Evolutionary conservation across 1,140 invertebrate genomes (phyloP), one percentile per base, ranked within the genome.

Genomic region (Adoxophyes honmai): DNA sequence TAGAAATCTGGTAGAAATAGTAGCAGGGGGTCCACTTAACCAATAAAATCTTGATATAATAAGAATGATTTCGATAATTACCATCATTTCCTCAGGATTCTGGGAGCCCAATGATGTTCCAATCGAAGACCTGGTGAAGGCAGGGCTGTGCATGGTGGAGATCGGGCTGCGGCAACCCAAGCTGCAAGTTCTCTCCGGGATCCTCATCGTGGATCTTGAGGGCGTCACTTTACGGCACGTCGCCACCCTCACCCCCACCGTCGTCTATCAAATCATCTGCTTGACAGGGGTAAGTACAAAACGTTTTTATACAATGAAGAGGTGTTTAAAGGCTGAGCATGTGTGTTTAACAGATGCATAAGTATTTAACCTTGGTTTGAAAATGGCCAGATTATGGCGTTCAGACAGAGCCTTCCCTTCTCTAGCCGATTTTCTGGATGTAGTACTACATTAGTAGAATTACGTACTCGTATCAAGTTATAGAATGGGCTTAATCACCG

Each of bases 201-300:
- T 90, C 21, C 90, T 93, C 1, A 91, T 95, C 21, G 66, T 94
- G 6, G 93, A 95, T 69, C 90, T 93, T 78, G 89, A 92, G 36
- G 93, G 92, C 16, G 72, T 95, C 0, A 80, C 90, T 0, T 62
- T 94, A 35, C 85, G 68, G 38, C 93, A 95, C 34, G 90, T 93
- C 1, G 91, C 90, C 44, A 91, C 93, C 37, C 92, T 94, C 66
- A 92, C 92, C 4, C 93, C 94, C 8, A 42, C 54, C 9, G 35
- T 89, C 81, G 38, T 92, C 93, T 78, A 94, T 93, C 1, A 91
- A 90, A 61, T 44, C 84, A 60, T 64, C 93, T 13, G 71, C 93
- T 6, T 92, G 93, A 15, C 93, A 92, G 82, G 82, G 94, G 13
- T 93, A 94, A 75, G 93, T 92, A 38, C 11, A 28, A 28, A 13